phyloP scores from a whole-genome alignment of 2,113 vertebrate genomes.

The Bothrops jararaca region DNA sequence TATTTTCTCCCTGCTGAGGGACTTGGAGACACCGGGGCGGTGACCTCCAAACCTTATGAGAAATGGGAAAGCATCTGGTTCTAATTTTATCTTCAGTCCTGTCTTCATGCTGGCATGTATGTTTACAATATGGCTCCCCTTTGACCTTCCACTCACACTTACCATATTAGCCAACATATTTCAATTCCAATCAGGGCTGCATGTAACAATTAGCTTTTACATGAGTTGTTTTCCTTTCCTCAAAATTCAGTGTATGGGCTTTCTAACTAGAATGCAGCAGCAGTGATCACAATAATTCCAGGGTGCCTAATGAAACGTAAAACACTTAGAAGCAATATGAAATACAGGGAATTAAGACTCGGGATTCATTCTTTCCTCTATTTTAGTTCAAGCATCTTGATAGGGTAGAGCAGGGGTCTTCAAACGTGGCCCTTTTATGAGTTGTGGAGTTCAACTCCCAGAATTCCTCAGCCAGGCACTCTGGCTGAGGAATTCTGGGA shows the following conservation, averaged over 20 bases:
- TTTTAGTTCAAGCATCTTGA: not conserved
- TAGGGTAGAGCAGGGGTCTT: not conserved
- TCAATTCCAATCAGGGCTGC: constrained; percentile 45
- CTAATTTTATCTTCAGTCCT: constrained; percentile 67
- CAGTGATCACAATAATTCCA: not conserved
- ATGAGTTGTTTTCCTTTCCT: constrained; percentile 56
- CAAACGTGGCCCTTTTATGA: no score
- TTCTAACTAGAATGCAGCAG: constrained; percentile 43
- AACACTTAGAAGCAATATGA: not conserved
- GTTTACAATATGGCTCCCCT: constrained; percentile 68
- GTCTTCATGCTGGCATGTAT: constrained; percentile 67
- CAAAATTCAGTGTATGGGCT: constrained; percentile 39
- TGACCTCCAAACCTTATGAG: constrained; percentile 59
- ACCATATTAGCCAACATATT: constrained; percentile 66
- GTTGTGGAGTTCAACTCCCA: no score
- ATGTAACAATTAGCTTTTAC: constrained; percentile 58
- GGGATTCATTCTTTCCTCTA: not conserved
- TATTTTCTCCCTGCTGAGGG: constrained; percentile 58
- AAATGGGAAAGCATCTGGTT: constrained; percentile 68
- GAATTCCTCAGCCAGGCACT: no score
- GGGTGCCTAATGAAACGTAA: constrained; percentile 10
- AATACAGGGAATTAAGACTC: not conserved
- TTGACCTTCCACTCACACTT: constrained; percentile 67
- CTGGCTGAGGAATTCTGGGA: no score
- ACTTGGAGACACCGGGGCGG: constrained; percentile 56